Base-by-base conservation (phyloP, 2,113 vertebrate species). In the Salvelinus namaycush region DNA sequence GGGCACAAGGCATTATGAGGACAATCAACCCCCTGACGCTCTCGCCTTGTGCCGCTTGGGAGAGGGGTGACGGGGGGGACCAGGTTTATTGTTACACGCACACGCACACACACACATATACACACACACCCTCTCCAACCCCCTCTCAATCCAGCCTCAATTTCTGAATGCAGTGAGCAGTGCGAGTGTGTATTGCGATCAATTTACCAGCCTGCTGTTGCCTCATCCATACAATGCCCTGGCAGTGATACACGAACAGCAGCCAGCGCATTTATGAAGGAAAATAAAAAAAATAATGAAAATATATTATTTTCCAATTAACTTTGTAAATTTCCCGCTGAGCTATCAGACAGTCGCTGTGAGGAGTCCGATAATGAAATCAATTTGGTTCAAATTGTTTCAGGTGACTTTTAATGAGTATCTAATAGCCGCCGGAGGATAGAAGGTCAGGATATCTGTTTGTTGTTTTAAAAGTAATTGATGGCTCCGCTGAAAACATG, bases 341-440 rank as follows among this genome's bases (percentile, higher is more conserved):
- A 92, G 89, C 88, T 88, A 89, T 89, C 88, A 90, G 89, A 84
- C 71, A 64, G 73, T 64, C 76, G 83, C 77, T 3, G 70, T 18
- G 81, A 87, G 49, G 85, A 91, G 91, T 89, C 89, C 86, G 77
- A 89, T 94, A 93, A 94, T 93, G 87, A 93, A 93, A 93, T 94
- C 92, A 92, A 93, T 93, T 91, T 89, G 81, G 80, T 89, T 91
- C 80, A 91, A 88, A 92, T 93, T 90, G 91, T 93, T 93, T 92
- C 90, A 91, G 92, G 92, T 93, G 90, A 93, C 89, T 92, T 90
- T 91, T 93, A 92, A 93, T 94, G 91, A 93, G 90, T 87, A 87
- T 92, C 87, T 93, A 91, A 92, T 93, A 91, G 89, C 81, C 76
- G 82, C 89, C 84, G 66, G 84, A 89, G 89, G 91, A 88, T 81